Conservation (phyloP, 2,888 invertebrate species). For the Drosophila paramelanica region DNA sequence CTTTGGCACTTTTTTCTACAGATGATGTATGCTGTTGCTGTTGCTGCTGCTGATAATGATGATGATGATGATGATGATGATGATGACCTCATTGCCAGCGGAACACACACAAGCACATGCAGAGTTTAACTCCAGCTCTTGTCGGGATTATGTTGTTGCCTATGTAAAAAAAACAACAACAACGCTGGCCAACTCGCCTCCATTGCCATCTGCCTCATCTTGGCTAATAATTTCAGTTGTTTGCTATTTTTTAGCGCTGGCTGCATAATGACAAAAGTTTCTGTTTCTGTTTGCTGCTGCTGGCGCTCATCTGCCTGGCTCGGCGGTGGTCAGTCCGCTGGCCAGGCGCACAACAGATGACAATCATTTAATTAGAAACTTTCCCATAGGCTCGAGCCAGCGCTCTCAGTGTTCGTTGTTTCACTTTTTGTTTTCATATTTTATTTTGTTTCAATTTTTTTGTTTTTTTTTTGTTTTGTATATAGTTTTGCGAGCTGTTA, state of each 20-base stretch:
- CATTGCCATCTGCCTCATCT: constrained; percentile 64
- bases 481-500: constrained; percentile 81
- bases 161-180: constrained; percentile 34
- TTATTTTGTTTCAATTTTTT: constrained; percentile 35
- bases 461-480: constrained; percentile 53
- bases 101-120: constrained; percentile 42
- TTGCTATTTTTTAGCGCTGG: constrained; percentile 55
- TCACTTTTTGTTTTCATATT: constrained; percentile 45
- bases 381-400: constrained; percentile 83
- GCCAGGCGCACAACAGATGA: constrained; percentile 76
- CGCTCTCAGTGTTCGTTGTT: constrained; percentile 52
- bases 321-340: constrained; percentile 66
- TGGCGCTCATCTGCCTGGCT: constrained; percentile 39
- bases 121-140: constrained; percentile 5
- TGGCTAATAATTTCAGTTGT: constrained; percentile 77
- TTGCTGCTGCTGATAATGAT: constrained; percentile 37
- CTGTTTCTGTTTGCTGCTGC: constrained; percentile 45
- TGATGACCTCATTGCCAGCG: constrained; percentile 73
- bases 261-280: constrained; percentile 82
- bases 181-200: constrained; percentile 46
- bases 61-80: constrained; percentile 27
- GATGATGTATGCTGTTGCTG: constrained; percentile 71
- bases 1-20: constrained; percentile 53
- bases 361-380: constrained; percentile 85
- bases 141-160: constrained; percentile 38